Percentiles rank a stretch among this genome's conserved stretches.
Conservation (phyloP, 2,888 invertebrate genomes). For the Harpalus rufipes region DNA sequence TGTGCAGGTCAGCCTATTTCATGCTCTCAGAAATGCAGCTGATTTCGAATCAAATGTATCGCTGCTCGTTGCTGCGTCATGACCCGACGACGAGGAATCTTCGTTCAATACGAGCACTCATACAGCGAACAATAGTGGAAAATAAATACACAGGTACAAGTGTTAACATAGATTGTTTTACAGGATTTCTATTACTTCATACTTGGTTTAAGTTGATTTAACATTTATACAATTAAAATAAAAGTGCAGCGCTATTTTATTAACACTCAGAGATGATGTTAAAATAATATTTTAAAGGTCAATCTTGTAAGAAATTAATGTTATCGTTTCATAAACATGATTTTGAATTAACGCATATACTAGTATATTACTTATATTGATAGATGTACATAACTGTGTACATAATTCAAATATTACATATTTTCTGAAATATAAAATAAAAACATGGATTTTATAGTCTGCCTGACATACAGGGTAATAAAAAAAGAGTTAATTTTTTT, state of each 20-base stretch:
- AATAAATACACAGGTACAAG: conserved; percentile 4
- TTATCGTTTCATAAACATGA: background rate
- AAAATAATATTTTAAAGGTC: background rate
- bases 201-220: background rate
- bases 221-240: background rate
- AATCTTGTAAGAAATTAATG: background rate
- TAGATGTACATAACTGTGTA: too few relatives aligned
- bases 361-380: too few relatives aligned
- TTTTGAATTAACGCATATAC: too few relatives aligned
- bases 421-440: too few relatives aligned
- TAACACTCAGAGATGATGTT: background rate
- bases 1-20: conserved; percentile 61
- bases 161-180: conserved; percentile 15
- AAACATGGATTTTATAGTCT: too few relatives aligned
- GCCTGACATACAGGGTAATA: too few relatives aligned
- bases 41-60: conserved; percentile 57
- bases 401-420: too few relatives aligned
- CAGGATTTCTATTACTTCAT: conserved; percentile 12
- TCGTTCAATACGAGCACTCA: background rate
- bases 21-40: conserved; percentile 60
- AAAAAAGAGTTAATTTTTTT: too few relatives aligned
- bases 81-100: background rate
- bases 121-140: conserved; percentile 13
- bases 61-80: conserved; percentile 31
- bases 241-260: background rate